Evolutionary conservation across 2,888 invertebrate species (phyloP), one percentile per base, ranked within the genome.

Genomic region (Drosophila gaucha): DNA sequence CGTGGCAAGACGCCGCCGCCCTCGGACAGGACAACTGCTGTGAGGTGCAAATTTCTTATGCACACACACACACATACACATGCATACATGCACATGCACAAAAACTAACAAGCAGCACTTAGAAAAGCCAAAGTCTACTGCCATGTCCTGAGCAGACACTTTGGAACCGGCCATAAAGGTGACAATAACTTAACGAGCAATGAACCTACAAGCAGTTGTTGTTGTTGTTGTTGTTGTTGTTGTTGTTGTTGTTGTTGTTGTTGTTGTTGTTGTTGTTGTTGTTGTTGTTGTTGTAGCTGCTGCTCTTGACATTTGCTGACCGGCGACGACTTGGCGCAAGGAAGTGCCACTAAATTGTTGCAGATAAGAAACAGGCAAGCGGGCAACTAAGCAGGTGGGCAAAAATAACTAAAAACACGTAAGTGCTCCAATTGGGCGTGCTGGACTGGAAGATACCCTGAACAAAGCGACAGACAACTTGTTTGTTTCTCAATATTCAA

Each of bases 131-230:
- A 16, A 79, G 89, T 89, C 89, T 88, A 89, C 55, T 43, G 66
- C 65, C 75, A 66, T 86, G 89, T 88, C 80, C 83, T 77, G 71
- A 30, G 47, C 72, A 76, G 76, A 77, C 75, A 83, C 79, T 83
- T 74, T 65, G 67, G 69, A 60, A 67, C 69, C 67, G 72, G 67
- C 80, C 60, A 74, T 80, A 87, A 88, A 89, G 89, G 88, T 89
- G 89, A 89, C 90, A 89, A 89, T 88, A 90, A 90, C 88, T 80
- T 85, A 86, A 86, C 86, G 89, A 88, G 89, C 89, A 89, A 89
- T 89, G 89, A 89, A 90, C 89, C 78, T 80, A 73, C 70, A 59
- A 59, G 33, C 70, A 54, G 44, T 51, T 58, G n/a, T n/a, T n/a
- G n/a, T n/a, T n/a, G 59, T 56, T 50, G 46, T 43, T 36, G 44